A percentile compares a stretch with the other conserved stretches of the same genome.
Evolutionary conservation across 2,113 vertebrate species (phyloP).

Genomic region (Osmerus mordax): DNA sequence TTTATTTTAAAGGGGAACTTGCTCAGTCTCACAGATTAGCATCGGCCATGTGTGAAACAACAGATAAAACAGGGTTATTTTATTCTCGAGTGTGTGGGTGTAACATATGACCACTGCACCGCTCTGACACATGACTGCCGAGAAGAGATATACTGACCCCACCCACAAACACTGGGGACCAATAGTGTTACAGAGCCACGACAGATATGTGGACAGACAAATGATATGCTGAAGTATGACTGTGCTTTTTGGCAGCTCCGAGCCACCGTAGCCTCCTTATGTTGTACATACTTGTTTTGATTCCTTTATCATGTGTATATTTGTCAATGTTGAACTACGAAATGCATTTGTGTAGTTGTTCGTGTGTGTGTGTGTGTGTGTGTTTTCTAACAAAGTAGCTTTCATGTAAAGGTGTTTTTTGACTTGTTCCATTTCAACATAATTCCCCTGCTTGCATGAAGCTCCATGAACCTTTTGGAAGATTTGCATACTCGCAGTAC

Average conservation of each 20-base stretch:
- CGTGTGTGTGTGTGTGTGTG: background rate
- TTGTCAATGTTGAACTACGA: background rate
- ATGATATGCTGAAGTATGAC: background rate
- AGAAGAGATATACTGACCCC: background rate
- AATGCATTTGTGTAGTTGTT: background rate
- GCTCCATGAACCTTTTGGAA: conserved; percentile 42
- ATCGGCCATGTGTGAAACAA: too few relatives aligned
- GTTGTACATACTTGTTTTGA: conserved; percentile 26
- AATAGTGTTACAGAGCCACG: background rate
- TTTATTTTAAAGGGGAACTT: too few relatives aligned
- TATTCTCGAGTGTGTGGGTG: background rate
- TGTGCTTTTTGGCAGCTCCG: conserved; percentile 26
- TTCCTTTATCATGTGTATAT: background rate
- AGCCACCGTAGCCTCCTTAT: conserved; percentile 9
- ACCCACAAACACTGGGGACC: background rate
- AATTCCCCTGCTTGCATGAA: conserved; percentile 38
- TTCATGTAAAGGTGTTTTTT: background rate
- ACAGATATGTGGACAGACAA: background rate
- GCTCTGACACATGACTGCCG: background rate
- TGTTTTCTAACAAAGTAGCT: background rate
- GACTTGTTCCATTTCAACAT: background rate
- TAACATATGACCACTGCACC: background rate
- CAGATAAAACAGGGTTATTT: background rate
- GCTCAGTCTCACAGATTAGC: background rate
- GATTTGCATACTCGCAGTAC: conserved; percentile 25